Conservation (phyloP, 2,888 invertebrate species). For the Odontocolon sp. region DNA sequence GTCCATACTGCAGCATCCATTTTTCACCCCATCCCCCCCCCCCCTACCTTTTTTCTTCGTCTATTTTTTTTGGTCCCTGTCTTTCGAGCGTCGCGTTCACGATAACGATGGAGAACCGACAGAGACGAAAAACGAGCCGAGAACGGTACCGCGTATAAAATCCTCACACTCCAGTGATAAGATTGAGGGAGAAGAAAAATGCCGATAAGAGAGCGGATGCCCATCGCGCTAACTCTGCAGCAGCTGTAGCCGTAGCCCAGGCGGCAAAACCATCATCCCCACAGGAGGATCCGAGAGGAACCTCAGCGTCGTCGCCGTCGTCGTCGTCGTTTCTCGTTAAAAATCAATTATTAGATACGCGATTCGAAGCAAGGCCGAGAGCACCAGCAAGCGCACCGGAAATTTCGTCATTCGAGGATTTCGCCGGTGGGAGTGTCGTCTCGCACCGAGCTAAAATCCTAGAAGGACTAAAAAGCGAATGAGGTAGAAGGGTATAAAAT, state of each 20-base stretch:
- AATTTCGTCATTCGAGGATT: conserved; percentile 56
- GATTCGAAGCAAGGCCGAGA: conserved; percentile 12
- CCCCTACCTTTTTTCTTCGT: not conserved
- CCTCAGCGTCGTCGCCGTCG: conserved; percentile 29
- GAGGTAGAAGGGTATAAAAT: conserved; percentile 9
- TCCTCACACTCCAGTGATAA: conserved; percentile 2
- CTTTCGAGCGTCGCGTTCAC: not conserved
- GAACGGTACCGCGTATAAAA: too few relatives aligned
- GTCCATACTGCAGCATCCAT: not conserved
- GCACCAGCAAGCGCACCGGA: conserved; percentile 48
- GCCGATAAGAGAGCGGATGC: conserved; percentile 31
- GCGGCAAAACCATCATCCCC: conserved; percentile 36
- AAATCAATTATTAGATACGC: conserved; percentile 63
- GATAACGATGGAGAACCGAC: not conserved
- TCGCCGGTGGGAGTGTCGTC: conserved; percentile 20
- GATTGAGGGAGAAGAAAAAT: conserved; percentile 37
- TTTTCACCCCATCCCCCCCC: conserved; percentile 13
- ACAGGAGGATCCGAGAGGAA: conserved; percentile 19
- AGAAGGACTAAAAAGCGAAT: conserved; percentile 35
- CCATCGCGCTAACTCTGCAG: conserved; percentile 21
- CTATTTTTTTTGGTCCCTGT: not conserved
- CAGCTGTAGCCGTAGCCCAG: not conserved
- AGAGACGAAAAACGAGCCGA: not conserved
- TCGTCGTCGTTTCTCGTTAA: conserved; percentile 50
- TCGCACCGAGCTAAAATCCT: conserved; percentile 3